phyloP scores from a whole-genome alignment of 2,888 invertebrate genomes.

The Desoria tigrina region DNA sequence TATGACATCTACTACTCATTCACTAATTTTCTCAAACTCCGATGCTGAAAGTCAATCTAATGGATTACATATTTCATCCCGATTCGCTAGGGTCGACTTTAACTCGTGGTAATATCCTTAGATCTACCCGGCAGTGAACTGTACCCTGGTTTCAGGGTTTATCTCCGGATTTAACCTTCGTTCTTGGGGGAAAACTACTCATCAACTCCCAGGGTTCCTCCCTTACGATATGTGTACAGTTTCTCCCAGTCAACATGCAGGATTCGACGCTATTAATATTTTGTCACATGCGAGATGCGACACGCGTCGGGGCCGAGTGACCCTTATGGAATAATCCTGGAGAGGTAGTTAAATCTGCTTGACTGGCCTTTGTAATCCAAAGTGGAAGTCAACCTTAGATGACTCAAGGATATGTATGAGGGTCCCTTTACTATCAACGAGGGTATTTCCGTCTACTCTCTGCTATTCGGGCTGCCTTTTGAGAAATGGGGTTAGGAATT shows the following conservation, averaged over 20 bases:
- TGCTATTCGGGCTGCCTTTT: background rate
- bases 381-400: slow-evolving; percentile 25
- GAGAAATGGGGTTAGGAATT: background rate
- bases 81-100: too few relatives aligned
- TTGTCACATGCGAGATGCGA: background rate
- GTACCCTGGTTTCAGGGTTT: slow-evolving; percentile 3
- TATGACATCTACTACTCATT: slow-evolving; percentile 20
- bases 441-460: slow-evolving; percentile 9
- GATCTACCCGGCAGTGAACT: background rate
- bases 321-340: slow-evolving; percentile 6
- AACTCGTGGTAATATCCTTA: slow-evolving; percentile 5
- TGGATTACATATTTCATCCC: slow-evolving; percentile 47
- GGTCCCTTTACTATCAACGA: slow-evolving; percentile 7
- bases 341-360: slow-evolving; percentile 22
- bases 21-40: slow-evolving; percentile 26
- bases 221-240: too few relatives aligned
- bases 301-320: slow-evolving; percentile 4
- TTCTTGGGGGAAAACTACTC: too few relatives aligned
- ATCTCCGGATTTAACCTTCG: slow-evolving; percentile 6
- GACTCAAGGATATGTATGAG: slow-evolving; percentile 15
- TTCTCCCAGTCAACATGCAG: background rate
- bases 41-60: slow-evolving; percentile 36
- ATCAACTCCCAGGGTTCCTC: too few relatives aligned
- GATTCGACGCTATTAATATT: background rate
- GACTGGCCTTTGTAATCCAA: slow-evolving; percentile 19